phyloP scores from a whole-genome alignment of 2,797 vertebrate species.

The Cirrhinus mrigala region DNA sequence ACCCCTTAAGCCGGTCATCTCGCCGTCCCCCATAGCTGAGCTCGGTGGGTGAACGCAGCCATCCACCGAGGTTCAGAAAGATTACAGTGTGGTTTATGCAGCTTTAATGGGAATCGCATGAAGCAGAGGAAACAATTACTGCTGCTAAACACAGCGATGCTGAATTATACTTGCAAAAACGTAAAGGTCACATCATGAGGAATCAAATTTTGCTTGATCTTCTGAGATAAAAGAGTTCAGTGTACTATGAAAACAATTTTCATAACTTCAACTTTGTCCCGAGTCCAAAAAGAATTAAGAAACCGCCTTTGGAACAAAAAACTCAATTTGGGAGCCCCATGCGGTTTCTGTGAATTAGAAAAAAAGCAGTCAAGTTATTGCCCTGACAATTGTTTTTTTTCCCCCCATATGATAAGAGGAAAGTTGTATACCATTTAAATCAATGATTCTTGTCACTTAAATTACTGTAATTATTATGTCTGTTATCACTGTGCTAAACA shows the following conservation, averaged over 20 bases:
- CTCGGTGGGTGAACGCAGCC: conserved; percentile 40
- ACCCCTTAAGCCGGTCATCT: conserved; percentile 52
- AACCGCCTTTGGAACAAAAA: not conserved
- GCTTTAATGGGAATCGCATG: conserved; percentile 41
- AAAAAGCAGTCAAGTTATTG: not conserved
- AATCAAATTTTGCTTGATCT: conserved; percentile 22
- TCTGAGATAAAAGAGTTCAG: conserved; percentile 17
- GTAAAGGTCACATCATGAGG: conserved; percentile 31
- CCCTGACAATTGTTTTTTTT: not conserved
- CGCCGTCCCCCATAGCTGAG: conserved; percentile 33
- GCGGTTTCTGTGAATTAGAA: not conserved
- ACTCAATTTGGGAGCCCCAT: not conserved
- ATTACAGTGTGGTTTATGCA: conserved; percentile 45
- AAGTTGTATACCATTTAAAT: not conserved
- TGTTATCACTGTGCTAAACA: not conserved
- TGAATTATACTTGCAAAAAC: conserved; percentile 40
- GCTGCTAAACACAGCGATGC: conserved; percentile 43
- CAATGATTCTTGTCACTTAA: not conserved
- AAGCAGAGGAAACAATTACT: conserved; percentile 48
- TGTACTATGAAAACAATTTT: conserved; percentile 26
- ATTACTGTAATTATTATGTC: not conserved
- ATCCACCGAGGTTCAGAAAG: conserved; percentile 39
- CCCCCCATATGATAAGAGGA: not conserved
- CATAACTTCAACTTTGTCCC: conserved; percentile 4
- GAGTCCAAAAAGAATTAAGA: not conserved